Base-by-base conservation (phyloP, 1,140 invertebrate species). In the Grapholita molesta region DNA sequence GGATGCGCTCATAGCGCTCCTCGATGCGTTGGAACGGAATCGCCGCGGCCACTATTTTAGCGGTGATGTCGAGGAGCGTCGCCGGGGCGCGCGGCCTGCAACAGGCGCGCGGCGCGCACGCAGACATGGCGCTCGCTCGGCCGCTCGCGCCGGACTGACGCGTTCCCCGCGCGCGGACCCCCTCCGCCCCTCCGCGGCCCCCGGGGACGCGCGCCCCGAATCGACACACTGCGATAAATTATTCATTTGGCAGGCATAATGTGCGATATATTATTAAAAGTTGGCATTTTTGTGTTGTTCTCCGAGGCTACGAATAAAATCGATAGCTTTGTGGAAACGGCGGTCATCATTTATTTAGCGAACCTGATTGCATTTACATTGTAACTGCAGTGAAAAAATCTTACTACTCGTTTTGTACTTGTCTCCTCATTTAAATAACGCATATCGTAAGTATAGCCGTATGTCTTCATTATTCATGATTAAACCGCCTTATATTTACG, bases 1-100 rank as follows among this genome's bases (percentile, higher is more conserved):
- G 96, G 85, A 97, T 97, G 75, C 96, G 94, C 80, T 96, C 95
- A 89, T 96, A 97, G 73, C 95, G 94, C 90, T 97, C 96, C 92
- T 97, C 96, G 86, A 97, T 96, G 75, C 95, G 93, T 90, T 97
- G 96, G 92, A 97, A 97, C 61, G 96, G 96, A 69, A 97, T 95
- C 81, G 95, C 95, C 86, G 96, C 95, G 76, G 96, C 97, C 68
- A 97, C 97, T 76, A 96, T 95, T 92, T 96, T 95, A 73, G 96
- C 96, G 85, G 95, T 95, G 75, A 97, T 95, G 92, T 97, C 96
- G 74, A 97, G 93, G 74, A 97, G 92, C 57, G 95, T 92, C 91
- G 94, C 93, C 76, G 94, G 94, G 85, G 91, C 90, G 84, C 87
- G 88, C 83, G 86, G 86, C 83, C 84, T 86, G 78, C 87, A 88